Base-by-base conservation (phyloP, 2,888 invertebrate genomes). In the Camponotus fellah region DNA sequence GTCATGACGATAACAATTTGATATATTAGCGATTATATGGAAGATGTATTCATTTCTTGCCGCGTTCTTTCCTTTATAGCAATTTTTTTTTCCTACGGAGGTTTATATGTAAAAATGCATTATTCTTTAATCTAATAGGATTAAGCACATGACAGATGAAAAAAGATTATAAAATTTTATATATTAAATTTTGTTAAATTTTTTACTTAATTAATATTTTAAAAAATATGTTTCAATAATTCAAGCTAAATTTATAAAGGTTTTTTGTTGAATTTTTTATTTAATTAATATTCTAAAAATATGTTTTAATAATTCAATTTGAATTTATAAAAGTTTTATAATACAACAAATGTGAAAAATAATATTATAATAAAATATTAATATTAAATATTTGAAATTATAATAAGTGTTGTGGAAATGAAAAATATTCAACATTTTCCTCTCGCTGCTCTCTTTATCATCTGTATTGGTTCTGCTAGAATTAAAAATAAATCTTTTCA, bases 91-190 rank as follows among this genome's bases (percentile, higher is more conserved):
- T 46, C 26, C 34, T 46, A 69, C 46, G 21, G 79, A 60, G 60
- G 46, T 60, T 46, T 71, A 46, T 43, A 79, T 69, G 79, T 26
- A 46, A 60, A 79, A 71, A 43, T 79, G 58, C 79, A 69, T 71
- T 71, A 71, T 79, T 79, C 71, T 79, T 79, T 71, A 71, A 46
- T 79, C 37, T 60, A 77, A 71, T 37, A 37, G 60, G 79, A 79
- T 40, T 56, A 56, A 26, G 60, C 34, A 46, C 71, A 21, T 34
- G 58, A 46, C 71, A n/a, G 46, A 71, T 37, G 26, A 60, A 65
- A 71, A 60, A 32, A 6, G 79, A 71, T 79, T 71, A 71, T 43
- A 46, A 71, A 60, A 71, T 71, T 46, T 46, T 60, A 21, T 12
- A n/a, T 21, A 32, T 69, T 66, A 40, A 69, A 53, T 79, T 79